These are phyloP conservation scores for Pseudonaja textilis DNA, from an alignment of 2,113 vertebrate genomes.

Conservation along the genomic window DNA sequence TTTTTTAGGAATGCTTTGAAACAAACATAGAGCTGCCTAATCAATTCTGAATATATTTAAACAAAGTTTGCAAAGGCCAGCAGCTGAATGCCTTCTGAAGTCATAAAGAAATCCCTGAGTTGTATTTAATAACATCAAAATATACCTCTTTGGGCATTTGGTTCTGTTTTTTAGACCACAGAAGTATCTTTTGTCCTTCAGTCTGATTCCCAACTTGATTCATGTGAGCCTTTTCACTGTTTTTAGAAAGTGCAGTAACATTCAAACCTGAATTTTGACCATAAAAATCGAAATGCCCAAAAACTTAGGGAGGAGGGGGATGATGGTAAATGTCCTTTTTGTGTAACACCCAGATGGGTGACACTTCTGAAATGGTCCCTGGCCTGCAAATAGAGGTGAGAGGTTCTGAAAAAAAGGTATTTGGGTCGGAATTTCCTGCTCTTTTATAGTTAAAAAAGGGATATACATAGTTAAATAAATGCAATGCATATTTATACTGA, in stretches of 20 bases:
- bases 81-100: conserved; percentile 36
- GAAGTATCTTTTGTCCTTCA: not conserved
- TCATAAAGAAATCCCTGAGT: conserved; percentile 64
- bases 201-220: conserved; percentile 27
- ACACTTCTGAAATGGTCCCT: conserved; percentile 59
- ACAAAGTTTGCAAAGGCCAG: conserved; percentile 34
- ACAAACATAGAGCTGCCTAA: not conserved
- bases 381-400: conserved; percentile 71
- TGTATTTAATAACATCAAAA: conserved; percentile 41
- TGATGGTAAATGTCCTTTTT: not conserved
- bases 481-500: conserved; percentile 37
- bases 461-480: conserved; percentile 48
- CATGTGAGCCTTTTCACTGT: conserved; percentile 25
- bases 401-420: conserved; percentile 50
- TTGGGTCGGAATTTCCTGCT: conserved; percentile 36
- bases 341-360: not conserved
- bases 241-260: conserved; percentile 28
- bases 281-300: conserved; percentile 30
- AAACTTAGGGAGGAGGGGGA: conserved; percentile 45
- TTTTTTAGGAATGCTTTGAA: not conserved
- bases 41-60: conserved; percentile 24
- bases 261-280: not conserved
- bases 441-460: conserved; percentile 42
- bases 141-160: conserved; percentile 22
- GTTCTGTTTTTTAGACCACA: not conserved